Conservation (phyloP, 1,140 invertebrate species). For the Nebria ingens region DNA sequence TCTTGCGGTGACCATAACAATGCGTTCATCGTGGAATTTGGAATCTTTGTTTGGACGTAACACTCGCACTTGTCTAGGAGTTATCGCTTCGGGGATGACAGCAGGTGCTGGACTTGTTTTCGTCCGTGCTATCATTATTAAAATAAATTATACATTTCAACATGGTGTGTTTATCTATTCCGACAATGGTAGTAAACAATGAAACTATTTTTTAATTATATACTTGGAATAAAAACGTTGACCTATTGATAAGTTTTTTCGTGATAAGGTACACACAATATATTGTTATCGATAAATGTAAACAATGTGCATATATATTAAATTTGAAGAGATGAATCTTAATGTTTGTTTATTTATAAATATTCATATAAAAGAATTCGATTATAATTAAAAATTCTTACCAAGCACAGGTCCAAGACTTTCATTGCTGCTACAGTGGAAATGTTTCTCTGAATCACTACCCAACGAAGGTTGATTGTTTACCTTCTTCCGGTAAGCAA, state of each 20-base stretch:
- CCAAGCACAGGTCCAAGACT: conserved; percentile 47
- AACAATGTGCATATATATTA: conserved; percentile 2
- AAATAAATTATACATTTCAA: too few relatives aligned
- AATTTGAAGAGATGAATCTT: too few relatives aligned
- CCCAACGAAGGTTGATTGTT: conserved; percentile 38
- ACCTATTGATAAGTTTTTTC: too few relatives aligned
- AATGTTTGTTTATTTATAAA: too few relatives aligned
- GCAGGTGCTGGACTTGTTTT: conserved; percentile 34
- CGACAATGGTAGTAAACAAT: too few relatives aligned
- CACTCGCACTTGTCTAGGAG: conserved; percentile 46
- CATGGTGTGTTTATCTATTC: too few relatives aligned
- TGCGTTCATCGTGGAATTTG: conserved; percentile 62
- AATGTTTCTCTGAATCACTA: conserved; percentile 30
- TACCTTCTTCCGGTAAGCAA: conserved; percentile 41
- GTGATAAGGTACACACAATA: too few relatives aligned
- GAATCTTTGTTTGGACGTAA: conserved; percentile 46
- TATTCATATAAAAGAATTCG: too few relatives aligned
- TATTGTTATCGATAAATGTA: too few relatives aligned
- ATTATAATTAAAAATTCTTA: too few relatives aligned
- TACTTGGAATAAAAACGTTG: too few relatives aligned
- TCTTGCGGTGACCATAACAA: conserved; percentile 60
- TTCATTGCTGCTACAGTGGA: conserved; percentile 62
- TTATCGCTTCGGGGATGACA: conserved; percentile 37
- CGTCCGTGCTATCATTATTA: conserved; percentile 18
- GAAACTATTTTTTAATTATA: too few relatives aligned